Evolutionary conservation across 1,140 invertebrate species (phyloP), one percentile per base, ranked within the genome.

Genomic region (Chrysopa pallens): DNA sequence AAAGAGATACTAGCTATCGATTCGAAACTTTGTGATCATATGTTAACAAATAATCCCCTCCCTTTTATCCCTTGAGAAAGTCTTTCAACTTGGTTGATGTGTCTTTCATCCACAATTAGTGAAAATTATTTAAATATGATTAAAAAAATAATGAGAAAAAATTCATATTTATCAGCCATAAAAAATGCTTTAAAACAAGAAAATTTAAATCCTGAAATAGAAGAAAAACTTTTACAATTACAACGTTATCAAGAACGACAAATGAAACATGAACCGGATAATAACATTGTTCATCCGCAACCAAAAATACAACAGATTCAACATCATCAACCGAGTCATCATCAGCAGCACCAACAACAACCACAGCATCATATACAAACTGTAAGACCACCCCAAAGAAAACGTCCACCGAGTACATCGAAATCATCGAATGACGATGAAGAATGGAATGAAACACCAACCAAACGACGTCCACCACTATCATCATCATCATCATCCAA

Each of bases 121-220:
- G 8, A 33, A 11, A 11, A 11, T 33, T 33, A 12, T 33, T 33
- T 33, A 11, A 33, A 33, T 33, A 12, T 33, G 31, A 33, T 33
- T 33, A 12, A 11, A 11, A 33, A 12, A 33, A 33, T 33, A 12
- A 11, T 33, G 2, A 4, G 3, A 31, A 31, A n/a, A 23, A 23
- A 29, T 50, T 38, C 52, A 41, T 40, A 37, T 48, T 55, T 59
- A 60, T 7, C 57, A 86, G 81, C 82, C 3, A 84, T 86, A 43
- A 81, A 82, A 61, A 84, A 78, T 58, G 83, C 81, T 6, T 59
- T 89, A 31, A 84, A 84, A 57, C 80, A 84, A 58, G 82, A 85
- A 53, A 89, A 90, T 58, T 63, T 92, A 9, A 86, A 88, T 59
- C 88, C 89, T 1, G 89, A 93, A 61, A 87, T 93, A 38, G 87